Conservation (phyloP, 2,113 vertebrate species). For the Halichoerus grypus region DNA sequence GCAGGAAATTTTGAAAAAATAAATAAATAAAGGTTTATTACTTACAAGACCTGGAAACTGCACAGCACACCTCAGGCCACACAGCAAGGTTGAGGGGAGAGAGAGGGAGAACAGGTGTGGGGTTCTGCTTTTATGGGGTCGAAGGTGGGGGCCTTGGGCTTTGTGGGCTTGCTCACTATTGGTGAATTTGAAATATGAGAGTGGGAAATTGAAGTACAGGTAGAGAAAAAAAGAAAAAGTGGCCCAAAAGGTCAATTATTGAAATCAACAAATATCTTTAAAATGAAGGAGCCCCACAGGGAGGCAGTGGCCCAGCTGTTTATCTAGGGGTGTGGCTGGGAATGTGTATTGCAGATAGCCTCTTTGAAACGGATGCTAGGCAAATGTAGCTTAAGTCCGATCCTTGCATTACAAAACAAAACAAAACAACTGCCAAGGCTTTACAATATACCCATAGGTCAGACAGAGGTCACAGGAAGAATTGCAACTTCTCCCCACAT, state of each 20-base stretch:
- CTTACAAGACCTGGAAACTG: neutral
- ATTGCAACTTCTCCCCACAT: neutral
- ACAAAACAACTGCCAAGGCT: neutral
- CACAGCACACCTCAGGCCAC: neutral
- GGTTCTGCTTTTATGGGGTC: neutral
- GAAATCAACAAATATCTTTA: neutral
- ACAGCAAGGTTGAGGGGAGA: neutral
- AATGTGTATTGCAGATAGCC: neutral
- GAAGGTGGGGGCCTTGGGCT: neutral
- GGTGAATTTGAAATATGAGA: neutral
- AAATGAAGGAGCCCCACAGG: neutral
- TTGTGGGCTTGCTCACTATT: neutral
- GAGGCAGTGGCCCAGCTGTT: neutral
- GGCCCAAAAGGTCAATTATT: neutral
- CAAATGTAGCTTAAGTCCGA: neutral
- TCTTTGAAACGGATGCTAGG: neutral
- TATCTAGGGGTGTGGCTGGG: neutral
- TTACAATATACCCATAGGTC: neutral
- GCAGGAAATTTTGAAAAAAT: neutral
- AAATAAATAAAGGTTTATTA: neutral
- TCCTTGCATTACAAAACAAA: neutral
- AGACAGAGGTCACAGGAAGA: rapidly evolving
- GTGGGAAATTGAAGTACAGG: neutral
- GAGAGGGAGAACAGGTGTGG: neutral
- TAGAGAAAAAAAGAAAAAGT: neutral